Conservation (phyloP, 2,888 invertebrate genomes). For the Caenorhabditis sinica region DNA sequence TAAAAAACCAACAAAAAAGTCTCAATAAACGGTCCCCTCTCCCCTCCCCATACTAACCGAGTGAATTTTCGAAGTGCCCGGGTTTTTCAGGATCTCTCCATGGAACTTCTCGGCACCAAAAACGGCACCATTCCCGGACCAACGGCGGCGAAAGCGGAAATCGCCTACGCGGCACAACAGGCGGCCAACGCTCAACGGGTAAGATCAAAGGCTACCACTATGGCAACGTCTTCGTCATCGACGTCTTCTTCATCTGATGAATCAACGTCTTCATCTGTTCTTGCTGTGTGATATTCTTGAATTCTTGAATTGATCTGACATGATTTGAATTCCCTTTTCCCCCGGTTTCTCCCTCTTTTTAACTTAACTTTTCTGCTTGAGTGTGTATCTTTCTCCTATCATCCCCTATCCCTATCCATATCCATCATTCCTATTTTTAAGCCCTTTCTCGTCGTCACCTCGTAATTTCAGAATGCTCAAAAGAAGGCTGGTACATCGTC, state of each 20-base stretch:
- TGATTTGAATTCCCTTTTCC: neutral
- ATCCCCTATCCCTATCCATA: neutral
- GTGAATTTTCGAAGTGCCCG: slow-evolving; percentile 53
- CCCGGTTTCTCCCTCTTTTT: neutral
- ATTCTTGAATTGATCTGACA: neutral
- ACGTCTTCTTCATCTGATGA: neutral
- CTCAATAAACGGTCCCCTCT: neutral
- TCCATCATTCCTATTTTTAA: neutral
- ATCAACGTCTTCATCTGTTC: slow-evolving; percentile 9
- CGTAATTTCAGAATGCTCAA: slow-evolving; percentile 61
- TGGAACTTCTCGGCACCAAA: slow-evolving; percentile 82
- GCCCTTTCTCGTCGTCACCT: neutral
- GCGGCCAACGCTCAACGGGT: slow-evolving; percentile 65
- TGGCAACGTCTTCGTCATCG: neutral
- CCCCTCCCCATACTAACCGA: slow-evolving; percentile 39
- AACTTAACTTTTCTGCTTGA: slow-evolving; percentile 34
- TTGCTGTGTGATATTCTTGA: slow-evolving; percentile 52
- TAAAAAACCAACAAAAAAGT: slow-evolving; percentile 7
- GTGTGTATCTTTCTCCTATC: slow-evolving; percentile 17
- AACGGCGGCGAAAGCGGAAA: slow-evolving; percentile 79
- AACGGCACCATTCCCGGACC: slow-evolving; percentile 81
- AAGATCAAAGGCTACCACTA: slow-evolving; percentile 33
- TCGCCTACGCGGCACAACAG: slow-evolving; percentile 71
- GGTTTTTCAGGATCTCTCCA: slow-evolving; percentile 79
- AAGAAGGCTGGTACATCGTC: slow-evolving; percentile 28